Conservation (phyloP, 2,797 vertebrate genomes). For the Bufotes viridis region DNA sequence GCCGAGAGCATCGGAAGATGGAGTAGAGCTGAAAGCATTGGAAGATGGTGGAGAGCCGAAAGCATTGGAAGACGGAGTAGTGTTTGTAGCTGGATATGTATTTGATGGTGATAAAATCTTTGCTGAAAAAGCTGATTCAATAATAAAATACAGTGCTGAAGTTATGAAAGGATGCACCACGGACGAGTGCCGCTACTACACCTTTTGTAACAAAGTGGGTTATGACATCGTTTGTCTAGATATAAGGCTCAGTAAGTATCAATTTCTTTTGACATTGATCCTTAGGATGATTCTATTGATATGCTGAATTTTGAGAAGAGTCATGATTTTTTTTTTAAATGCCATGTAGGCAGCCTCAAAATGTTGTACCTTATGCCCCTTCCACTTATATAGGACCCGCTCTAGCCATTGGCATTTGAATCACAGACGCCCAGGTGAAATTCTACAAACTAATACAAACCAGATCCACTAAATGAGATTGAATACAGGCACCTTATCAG, state of each 20-base stretch:
- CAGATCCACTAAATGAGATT: no score
- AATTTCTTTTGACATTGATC: not conserved
- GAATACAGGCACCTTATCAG: no score
- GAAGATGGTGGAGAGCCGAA: not conserved
- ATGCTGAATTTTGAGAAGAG: not conserved
- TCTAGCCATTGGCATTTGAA: no score
- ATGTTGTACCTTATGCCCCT: not conserved
- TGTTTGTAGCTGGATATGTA: not conserved
- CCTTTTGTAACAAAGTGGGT: not conserved
- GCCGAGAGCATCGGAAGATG: no score
- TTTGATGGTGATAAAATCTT: not conserved
- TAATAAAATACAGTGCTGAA: not conserved
- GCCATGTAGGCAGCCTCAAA: not conserved
- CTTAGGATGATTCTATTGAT: not conserved
- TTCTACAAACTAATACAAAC: no score
- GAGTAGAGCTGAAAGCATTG: no score
- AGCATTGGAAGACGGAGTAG: no score
- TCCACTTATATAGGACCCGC: no score
- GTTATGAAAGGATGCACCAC: not conserved
- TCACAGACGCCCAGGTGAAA: no score
- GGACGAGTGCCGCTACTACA: not conserved
- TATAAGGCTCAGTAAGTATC: not conserved
- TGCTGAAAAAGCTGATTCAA: not conserved
- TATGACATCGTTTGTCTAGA: not conserved
- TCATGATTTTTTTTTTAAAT: not conserved